Base-by-base conservation (phyloP, 1,140 invertebrate species). In the Archegozetes longisetosus region DNA sequence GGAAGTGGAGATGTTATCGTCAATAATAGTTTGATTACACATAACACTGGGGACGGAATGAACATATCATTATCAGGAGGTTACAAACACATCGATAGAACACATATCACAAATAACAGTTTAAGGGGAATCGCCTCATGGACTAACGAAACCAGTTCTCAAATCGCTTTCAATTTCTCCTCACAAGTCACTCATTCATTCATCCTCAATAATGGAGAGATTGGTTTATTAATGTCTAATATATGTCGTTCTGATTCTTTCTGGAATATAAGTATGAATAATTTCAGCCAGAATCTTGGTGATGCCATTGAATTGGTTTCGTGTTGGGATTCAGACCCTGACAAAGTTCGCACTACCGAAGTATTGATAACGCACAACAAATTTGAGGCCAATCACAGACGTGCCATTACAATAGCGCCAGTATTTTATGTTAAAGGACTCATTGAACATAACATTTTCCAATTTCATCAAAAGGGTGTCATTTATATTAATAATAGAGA, bases 1-100 rank as follows among this genome's bases (percentile, higher is more conserved):
- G 92, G 92, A 0, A 85, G 83, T 1, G 87, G 88, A n/a, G 85
- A 93, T 68, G 80, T 98, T 0, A 91, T 97, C 67, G 79, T 99
- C 2, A 94, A 91, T 3, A 81, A 84, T 64, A 89, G 86, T 61
- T 78, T 84, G 66, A 85, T 98, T 46, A 83, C 80, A 0, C 85
- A 89, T 64, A 99, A 98, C 71, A 80, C 84, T 67, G 94, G 78
- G 6, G 78, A 80, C 67, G 80, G 80, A 14, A 69, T 79, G 9
- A 77, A 78, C 23, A 84, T 96, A 2, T 93, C 90, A 0, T 87
- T 88, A 60, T 84, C 86, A 1, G 91, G 92, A 1, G 92, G 93
- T 2, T 84, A 83, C 61, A 77, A 86, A 55, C 91, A 97, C 67
- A 77, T 97, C 40, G 92, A 91, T 13, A 75, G 81, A 66, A 84